phyloP scores from a whole-genome alignment of 2,888 invertebrate genomes.

The Heliconius charithonia region DNA sequence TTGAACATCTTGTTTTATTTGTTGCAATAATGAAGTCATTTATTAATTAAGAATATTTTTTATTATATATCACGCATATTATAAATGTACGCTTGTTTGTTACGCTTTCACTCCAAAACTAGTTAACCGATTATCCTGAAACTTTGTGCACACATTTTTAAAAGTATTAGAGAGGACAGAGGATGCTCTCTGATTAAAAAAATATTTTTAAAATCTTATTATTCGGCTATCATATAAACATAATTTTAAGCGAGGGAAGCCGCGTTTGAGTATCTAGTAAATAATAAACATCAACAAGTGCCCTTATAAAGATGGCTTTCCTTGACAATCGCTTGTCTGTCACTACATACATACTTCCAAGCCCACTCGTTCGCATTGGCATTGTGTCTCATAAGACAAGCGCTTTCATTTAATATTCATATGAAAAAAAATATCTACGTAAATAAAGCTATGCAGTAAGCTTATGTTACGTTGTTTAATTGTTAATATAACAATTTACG shows the following conservation, averaged over 20 bases:
- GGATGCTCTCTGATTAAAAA: no score
- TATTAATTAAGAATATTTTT: not conserved
- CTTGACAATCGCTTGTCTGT: slow-evolving; percentile 15
- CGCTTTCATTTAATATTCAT: slow-evolving; percentile 32
- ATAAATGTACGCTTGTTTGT: no score
- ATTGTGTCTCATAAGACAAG: slow-evolving; percentile 33
- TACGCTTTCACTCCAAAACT: no score
- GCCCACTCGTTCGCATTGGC: slow-evolving; percentile 38
- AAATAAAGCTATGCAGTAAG: slow-evolving; percentile 32
- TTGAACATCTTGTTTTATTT: not conserved
- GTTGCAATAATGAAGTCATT: slow-evolving; percentile 26
- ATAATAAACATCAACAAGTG: slow-evolving; percentile 1
- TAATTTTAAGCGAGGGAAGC: no score
- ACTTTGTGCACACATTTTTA: no score
- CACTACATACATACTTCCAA: slow-evolving; percentile 35
- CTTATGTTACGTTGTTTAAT: slow-evolving; percentile 31
- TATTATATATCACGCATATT: no score
- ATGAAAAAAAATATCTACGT: slow-evolving; percentile 21
- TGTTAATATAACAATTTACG: slow-evolving; percentile 25
- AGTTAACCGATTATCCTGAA: no score
- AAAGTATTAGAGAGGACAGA: no score
- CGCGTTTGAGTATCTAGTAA: no score
- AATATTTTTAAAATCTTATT: no score
- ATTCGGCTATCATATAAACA: no score
- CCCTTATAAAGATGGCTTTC: slow-evolving; percentile 20